Conservation (phyloP, 2,797 vertebrate species). For the Anguilla megastoma region DNA sequence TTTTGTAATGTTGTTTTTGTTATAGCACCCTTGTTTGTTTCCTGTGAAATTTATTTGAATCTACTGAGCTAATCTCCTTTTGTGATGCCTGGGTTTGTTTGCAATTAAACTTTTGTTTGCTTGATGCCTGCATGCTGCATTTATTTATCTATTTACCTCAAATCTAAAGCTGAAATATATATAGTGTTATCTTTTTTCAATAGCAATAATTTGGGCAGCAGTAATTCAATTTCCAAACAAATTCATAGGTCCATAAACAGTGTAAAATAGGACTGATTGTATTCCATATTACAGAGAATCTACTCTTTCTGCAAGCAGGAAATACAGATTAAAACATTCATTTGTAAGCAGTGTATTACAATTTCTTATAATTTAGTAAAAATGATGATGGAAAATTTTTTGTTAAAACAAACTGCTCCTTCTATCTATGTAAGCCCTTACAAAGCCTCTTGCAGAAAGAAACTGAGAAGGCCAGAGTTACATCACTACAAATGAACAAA, state of each 20-base stretch:
- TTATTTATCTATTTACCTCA: background rate
- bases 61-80: background rate
- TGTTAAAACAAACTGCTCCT: background rate
- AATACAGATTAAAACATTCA: no score
- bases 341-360: background rate
- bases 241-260: background rate
- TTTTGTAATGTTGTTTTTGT: background rate
- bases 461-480: background rate
- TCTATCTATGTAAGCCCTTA: background rate
- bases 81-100: background rate
- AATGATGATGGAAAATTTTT: background rate
- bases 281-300: background rate
- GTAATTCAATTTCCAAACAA: background rate
- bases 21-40: background rate
- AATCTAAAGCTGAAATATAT: background rate
- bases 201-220: background rate
- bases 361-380: background rate
- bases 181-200: background rate
- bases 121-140: background rate
- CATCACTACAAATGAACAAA: constrained; percentile 8
- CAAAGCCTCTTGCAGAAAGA: background rate
- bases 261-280: background rate
- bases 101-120: background rate
- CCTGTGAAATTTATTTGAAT: background rate
- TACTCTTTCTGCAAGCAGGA: background rate